Conservation (phyloP, 2,113 vertebrate genomes). For the Emydocephalus ijimae region DNA sequence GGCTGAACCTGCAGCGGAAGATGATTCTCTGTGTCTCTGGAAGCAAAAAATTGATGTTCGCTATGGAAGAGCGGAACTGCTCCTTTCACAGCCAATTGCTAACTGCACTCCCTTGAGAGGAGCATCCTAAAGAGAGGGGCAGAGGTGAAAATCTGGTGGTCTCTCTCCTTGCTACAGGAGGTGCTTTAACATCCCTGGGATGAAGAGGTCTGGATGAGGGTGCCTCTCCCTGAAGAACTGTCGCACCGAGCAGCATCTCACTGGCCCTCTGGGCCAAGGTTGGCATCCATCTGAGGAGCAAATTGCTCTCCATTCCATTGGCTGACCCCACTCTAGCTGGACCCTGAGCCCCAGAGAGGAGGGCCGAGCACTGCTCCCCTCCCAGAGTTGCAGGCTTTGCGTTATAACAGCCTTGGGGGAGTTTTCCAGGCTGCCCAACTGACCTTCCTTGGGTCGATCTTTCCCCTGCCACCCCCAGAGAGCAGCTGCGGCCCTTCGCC, state of each 20-base stretch:
- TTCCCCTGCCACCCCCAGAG: background rate
- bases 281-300: background rate
- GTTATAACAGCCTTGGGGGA: background rate
- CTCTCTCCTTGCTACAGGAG: background rate
- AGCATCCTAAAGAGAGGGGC: background rate
- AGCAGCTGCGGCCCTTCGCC: background rate
- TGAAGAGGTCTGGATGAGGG: background rate
- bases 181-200: background rate
- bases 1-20: background rate
- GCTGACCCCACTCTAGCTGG: background rate
- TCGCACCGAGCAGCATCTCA: background rate
- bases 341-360: background rate
- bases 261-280: background rate
- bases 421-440: background rate
- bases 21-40: background rate
- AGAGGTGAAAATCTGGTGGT: background rate
- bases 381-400: background rate
- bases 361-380: background rate
- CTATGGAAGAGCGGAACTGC: background rate
- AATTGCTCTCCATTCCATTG: background rate
- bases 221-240: background rate
- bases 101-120: background rate
- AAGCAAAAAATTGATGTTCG: background rate
- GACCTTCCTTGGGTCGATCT: background rate
- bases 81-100: background rate